Conservation (phyloP, 2,888 invertebrate genomes). For the Odontomyia ornata region DNA sequence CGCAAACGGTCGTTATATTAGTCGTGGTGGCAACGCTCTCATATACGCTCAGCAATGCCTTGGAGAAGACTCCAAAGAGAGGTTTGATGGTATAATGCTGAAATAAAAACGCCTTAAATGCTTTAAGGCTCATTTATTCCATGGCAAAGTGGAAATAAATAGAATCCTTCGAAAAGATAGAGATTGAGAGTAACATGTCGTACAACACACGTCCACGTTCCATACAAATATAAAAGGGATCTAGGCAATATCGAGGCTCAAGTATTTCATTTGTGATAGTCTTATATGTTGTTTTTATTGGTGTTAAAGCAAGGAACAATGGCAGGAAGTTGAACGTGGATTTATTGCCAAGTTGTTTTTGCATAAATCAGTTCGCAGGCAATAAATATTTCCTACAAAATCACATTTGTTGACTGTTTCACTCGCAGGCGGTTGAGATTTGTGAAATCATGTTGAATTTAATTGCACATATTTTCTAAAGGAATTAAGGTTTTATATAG, state of each 20-base stretch:
- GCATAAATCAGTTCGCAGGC: background rate
- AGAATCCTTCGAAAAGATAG: conserved; percentile 14
- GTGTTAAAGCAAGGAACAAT: background rate
- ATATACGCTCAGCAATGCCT: background rate
- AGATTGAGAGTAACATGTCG: background rate
- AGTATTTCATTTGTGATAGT: background rate
- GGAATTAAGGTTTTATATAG: no score
- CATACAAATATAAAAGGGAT: background rate
- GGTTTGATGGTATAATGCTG: background rate
- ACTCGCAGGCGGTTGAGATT: no score
- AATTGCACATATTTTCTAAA: no score
- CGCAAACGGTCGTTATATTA: background rate
- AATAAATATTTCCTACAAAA: background rate
- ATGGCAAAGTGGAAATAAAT: conserved; percentile 27
- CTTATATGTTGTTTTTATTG: background rate
- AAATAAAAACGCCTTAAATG: conserved; percentile 38
- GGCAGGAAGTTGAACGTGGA: background rate
- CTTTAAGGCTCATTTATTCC: conserved; percentile 34
- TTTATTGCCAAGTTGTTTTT: background rate
- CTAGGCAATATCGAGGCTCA: background rate
- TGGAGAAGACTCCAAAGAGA: background rate
- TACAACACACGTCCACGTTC: background rate
- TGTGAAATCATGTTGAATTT: no score
- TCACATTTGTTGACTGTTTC: background rate
- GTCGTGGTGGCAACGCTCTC: background rate